Evolutionary conservation across 2,888 invertebrate species (phyloP), one percentile per base, ranked within the genome.

Genomic region (Seira sanloemensis): DNA sequence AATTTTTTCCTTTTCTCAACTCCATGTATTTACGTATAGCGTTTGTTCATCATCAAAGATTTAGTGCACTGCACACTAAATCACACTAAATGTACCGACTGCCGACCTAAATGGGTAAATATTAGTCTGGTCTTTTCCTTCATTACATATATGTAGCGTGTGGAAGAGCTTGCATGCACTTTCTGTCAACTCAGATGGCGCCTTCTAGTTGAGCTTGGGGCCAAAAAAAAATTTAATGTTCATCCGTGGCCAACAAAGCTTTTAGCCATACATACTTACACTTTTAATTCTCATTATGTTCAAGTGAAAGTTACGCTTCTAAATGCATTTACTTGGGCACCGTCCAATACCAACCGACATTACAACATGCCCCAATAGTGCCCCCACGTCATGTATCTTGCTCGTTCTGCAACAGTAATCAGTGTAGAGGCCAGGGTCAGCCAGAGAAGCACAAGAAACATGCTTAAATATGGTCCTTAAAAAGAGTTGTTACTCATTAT

Each of bases 341-440:
- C 50, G 12, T 50, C 50, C 50, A 50, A 16, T n/a, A 50, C 2
- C 50, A n/a, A n/a, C 50, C 50, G n/a, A 50, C 50, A 50, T 50
- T 50, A n/a, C 50, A 50, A 7, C 50, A 37, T 50, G 50, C n/a
- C 50, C n/a, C n/a, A n/a, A n/a, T n/a, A n/a, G n/a, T n/a, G n/a
- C n/a, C n/a, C n/a, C n/a, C n/a, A n/a, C n/a, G n/a, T 50, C n/a
- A 50, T 50, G 50, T 50, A 50, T 50, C 50, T 50, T 50, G n/a
- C 50, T 50, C 50, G n/a, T 50, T 50, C 50, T 50, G 16, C 50
- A n/a, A 50, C 16, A 50, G 50, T 50, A 18, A 50, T 50, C 50
- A 50, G n/a, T 50, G 50, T 50, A 50, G n/a, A 18, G 50, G 50
- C 50, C 50, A 50, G 50, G 50, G 50, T 50, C 50, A 50, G n/a